A percentile compares a stretch with the other conserved stretches of the same genome.
Conservation (phyloP, 2,888 invertebrate genomes). For the Tetanocera ferruginea region DNA sequence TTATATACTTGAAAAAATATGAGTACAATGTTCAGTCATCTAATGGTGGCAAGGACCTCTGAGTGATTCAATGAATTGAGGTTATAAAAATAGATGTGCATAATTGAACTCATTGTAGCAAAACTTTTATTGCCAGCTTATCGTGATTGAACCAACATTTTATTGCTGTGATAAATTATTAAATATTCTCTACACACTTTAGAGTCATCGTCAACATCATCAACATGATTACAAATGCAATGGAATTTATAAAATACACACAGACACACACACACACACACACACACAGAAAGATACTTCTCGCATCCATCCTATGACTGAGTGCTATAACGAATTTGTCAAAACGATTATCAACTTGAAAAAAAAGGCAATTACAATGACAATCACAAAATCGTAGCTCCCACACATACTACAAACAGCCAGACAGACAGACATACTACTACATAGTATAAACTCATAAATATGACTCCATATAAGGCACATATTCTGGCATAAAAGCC, state of each 20-base stretch:
- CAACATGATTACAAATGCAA: conserved; percentile 13
- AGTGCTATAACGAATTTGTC: conserved; percentile 40
- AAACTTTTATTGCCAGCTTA: conserved; percentile 6
- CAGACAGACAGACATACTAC: not conserved
- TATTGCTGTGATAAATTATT: conserved; percentile 22
- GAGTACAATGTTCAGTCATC: too few relatives aligned
- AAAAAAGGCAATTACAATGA: conserved; percentile 30
- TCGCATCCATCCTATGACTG: conserved; percentile 2
- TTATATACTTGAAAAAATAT: too few relatives aligned
- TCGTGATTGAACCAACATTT: conserved; percentile 11
- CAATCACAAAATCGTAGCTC: conserved; percentile 34
- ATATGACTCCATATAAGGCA: not conserved
- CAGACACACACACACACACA: not conserved
- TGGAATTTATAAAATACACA: not conserved
- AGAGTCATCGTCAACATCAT: not conserved
- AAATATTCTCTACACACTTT: conserved; percentile 21
- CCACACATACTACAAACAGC: conserved; percentile 14
- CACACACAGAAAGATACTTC: not conserved
- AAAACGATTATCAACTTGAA: conserved; percentile 41
- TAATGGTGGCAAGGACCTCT: too few relatives aligned
- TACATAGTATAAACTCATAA: not conserved
- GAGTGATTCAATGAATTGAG: too few relatives aligned
- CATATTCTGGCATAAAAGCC: conserved; percentile 6
- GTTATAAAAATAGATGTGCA: not conserved
- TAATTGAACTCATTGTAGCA: not conserved